phyloP scores from a whole-genome alignment of 2,797 vertebrate species.

The Scolopax rusticola region DNA sequence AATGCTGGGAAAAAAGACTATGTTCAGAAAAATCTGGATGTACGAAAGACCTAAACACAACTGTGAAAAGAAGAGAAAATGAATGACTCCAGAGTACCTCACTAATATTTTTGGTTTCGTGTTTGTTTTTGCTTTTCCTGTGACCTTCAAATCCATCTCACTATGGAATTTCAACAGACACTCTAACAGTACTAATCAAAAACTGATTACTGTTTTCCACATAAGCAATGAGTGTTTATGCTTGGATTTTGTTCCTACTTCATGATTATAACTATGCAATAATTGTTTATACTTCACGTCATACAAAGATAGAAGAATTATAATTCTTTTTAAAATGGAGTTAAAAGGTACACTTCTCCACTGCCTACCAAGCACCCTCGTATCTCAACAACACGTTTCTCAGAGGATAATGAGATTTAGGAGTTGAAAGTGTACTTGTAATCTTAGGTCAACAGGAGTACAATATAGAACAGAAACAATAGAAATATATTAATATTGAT shows the following conservation, averaged over 20 bases:
- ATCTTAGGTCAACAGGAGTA: neutral
- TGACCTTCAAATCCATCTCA: neutral
- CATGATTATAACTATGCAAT: neutral
- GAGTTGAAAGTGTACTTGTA: neutral
- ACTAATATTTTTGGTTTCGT: neutral
- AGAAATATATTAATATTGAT: conserved; percentile 22
- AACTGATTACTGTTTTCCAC: neutral
- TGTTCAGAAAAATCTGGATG: neutral
- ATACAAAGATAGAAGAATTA: neutral
- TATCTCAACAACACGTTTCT: neutral
- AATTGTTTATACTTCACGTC: neutral
- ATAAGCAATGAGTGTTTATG: neutral
- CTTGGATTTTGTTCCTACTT: neutral
- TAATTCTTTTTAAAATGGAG: neutral
- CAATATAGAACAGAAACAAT: neutral
- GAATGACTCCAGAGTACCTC: neutral
- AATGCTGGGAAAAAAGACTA: neutral
- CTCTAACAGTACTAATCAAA: neutral
- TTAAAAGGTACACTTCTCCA: neutral
- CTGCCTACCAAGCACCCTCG: neutral
- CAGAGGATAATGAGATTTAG: neutral
- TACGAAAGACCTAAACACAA: neutral
- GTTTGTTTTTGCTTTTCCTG: neutral
- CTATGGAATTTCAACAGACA: neutral
- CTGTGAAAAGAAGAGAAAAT: rapidly evolving